A percentile compares a stretch with the other conserved stretches of the same genome.
These are phyloP conservation scores for Falco naumanni DNA, from an alignment of 2,797 vertebrate species.

Conservation along the genomic window DNA sequence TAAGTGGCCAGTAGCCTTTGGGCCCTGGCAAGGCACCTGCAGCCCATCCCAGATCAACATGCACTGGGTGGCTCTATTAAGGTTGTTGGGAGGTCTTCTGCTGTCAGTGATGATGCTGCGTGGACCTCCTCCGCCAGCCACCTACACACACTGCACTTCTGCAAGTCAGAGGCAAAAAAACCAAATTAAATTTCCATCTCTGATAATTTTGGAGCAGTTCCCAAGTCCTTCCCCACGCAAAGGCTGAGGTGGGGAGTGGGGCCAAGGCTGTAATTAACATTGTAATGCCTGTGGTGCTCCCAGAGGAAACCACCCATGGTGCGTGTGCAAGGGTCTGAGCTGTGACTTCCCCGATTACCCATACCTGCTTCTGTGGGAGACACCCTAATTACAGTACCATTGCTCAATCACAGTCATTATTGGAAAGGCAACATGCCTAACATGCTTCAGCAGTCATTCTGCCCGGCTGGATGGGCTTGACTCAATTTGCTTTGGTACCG, in stretches of 20 bases:
- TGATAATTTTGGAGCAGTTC: not conserved
- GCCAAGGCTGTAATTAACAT: fast-evolving
- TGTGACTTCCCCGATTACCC: not conserved
- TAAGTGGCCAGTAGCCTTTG: not conserved
- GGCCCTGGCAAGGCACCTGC: not conserved
- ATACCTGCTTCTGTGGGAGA: not conserved
- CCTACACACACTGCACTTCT: not conserved
- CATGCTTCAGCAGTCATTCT: not conserved
- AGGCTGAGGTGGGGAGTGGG: not conserved
- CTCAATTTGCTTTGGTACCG: not conserved
- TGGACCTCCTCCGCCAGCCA: not conserved
- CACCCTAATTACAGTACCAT: not conserved
- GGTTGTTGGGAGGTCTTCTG: not conserved
- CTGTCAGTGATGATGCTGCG: not conserved
- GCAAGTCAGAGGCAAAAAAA: not conserved
- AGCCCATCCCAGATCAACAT: not conserved
- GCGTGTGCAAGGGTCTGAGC: not conserved
- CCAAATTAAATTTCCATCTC: not conserved
- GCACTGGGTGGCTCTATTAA: not conserved
- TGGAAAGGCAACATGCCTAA: not conserved
- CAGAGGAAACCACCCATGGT: not conserved
- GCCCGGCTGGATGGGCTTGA: not conserved
- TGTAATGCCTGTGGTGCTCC: fast-evolving
- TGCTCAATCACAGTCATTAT: not conserved
- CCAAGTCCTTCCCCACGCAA: not conserved